Evolutionary conservation across 2,888 invertebrate species (phyloP).

Genomic region (Cantharis nigra): DNA sequence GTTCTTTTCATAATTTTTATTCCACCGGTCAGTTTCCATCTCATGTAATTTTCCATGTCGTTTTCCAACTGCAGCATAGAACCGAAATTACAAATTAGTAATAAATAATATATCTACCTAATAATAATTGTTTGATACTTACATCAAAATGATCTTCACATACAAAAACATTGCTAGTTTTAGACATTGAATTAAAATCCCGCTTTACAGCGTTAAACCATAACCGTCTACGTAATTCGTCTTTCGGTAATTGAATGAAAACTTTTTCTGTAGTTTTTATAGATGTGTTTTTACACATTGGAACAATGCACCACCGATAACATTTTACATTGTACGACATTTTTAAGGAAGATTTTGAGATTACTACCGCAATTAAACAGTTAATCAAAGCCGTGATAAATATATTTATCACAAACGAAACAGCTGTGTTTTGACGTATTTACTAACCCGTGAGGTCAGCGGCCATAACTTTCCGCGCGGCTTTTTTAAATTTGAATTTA

Average conservation of each 20-base stretch:
- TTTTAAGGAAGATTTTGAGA: not conserved
- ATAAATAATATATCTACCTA: too few relatives aligned
- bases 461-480: not conserved
- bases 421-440: not conserved
- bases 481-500: not conserved
- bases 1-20: constrained; percentile 23
- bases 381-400: not conserved
- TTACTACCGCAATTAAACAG: not conserved
- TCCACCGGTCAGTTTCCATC: constrained; percentile 33
- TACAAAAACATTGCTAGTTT: not conserved
- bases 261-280: not conserved
- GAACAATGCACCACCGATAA: constrained; percentile 4
- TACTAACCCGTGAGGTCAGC: not conserved
- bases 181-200: not conserved
- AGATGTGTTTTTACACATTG: not conserved
- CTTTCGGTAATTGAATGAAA: not conserved
- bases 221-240: not conserved
- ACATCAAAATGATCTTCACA: constrained; percentile 15
- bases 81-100: too few relatives aligned
- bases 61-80: constrained; percentile 19
- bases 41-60: constrained; percentile 33
- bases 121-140: not conserved
- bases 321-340: not conserved
- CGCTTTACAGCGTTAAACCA: not conserved
- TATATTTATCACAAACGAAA: not conserved